Conservation (phyloP, 2,113 vertebrate species). For the Alosa alosa region DNA sequence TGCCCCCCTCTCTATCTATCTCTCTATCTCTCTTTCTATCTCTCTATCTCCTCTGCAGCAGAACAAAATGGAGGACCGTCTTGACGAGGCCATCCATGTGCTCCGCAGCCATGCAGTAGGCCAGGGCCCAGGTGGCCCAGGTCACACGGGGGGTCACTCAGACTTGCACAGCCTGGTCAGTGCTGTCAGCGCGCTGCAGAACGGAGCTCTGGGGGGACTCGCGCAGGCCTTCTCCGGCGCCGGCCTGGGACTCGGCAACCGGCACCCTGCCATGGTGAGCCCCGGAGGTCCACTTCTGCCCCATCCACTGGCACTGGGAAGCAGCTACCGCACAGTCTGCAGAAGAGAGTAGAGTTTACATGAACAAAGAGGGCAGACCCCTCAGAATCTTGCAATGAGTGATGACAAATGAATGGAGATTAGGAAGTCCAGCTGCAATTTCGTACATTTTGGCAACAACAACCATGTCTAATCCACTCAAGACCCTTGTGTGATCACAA, state of each 20-base stretch:
- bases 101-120: slow-evolving; percentile 93
- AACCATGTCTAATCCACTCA: no score
- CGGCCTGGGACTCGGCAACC: slow-evolving; percentile 80
- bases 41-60: slow-evolving; percentile 64
- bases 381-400: no score
- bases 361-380: no score
- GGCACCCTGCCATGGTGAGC: slow-evolving; percentile 86
- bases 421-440: no score
- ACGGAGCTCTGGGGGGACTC: slow-evolving; percentile 76
- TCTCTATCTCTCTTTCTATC: neutral
- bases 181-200: slow-evolving; percentile 72
- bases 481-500: no score
- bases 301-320: neutral
- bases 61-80: slow-evolving; percentile 95
- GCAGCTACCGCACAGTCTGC: no score
- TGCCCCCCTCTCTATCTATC: neutral
- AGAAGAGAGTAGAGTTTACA: neutral
- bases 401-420: no score
- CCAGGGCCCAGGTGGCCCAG: slow-evolving; percentile 62
- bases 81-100: slow-evolving; percentile 97
- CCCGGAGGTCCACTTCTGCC: neutral
- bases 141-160: slow-evolving; percentile 58
- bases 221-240: slow-evolving; percentile 80
- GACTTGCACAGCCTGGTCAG: slow-evolving; percentile 78
- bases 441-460: no score